These are phyloP conservation scores for Argynnis bischoffii DNA, from an alignment of 2,888 invertebrate genomes.

Conservation along the genomic window DNA sequence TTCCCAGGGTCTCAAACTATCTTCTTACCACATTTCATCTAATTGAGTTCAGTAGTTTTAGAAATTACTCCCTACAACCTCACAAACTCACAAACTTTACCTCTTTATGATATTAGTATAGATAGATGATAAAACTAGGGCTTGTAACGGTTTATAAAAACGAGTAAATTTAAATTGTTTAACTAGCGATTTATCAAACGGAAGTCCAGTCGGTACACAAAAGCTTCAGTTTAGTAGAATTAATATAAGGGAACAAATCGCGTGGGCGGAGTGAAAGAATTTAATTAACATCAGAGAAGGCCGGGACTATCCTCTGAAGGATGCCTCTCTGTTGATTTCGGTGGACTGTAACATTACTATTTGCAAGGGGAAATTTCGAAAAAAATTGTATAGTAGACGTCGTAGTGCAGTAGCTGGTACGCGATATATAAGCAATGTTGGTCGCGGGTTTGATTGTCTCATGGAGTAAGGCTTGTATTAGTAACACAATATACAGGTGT, in stretches of 20 bases:
- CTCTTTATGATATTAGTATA: no score
- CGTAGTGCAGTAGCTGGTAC: neutral
- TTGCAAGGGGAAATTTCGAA: neutral
- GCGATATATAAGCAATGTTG: neutral
- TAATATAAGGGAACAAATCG: constrained; percentile 26
- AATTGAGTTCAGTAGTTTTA: no score
- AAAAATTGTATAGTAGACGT: neutral
- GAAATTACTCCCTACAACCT: no score
- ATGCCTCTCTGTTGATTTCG: constrained; percentile 8
- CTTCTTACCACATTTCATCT: no score
- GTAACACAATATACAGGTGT: no score
- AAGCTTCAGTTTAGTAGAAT: constrained; percentile 21
- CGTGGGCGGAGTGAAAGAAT: constrained; percentile 29
- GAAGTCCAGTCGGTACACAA: constrained; percentile 12
- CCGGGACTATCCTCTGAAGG: constrained; percentile 5
- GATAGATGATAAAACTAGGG: no score
- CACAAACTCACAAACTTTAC: no score
- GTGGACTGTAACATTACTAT: constrained; percentile 1
- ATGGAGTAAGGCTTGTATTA: no score
- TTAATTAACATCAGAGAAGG: constrained; percentile 31
- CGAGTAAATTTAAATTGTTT: constrained; percentile 13
- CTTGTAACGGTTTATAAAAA: neutral
- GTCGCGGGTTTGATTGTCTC: neutral
- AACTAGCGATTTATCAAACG: constrained; percentile 16
- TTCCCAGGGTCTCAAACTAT: no score